Conservation (phyloP, 2,113 vertebrate genomes). For the Nothoprocta pentlandii region DNA sequence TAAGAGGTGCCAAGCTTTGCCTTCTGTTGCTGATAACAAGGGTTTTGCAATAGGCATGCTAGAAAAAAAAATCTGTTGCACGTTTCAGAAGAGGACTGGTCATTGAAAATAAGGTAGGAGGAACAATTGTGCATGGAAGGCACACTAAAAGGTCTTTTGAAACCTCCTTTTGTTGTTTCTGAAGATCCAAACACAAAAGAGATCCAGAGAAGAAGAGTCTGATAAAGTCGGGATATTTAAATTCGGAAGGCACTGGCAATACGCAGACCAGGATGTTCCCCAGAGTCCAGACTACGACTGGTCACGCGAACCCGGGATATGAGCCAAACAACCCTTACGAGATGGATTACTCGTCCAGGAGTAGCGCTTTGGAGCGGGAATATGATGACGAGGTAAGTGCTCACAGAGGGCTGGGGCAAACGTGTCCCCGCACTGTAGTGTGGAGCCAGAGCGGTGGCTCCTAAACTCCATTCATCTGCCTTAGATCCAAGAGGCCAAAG, state of each 20-base stretch:
- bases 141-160: not conserved
- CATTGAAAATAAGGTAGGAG: not conserved
- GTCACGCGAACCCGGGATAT: constrained; percentile 12
- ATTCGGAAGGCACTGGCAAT: fast-evolving
- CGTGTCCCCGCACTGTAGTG: fast-evolving
- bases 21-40: not conserved
- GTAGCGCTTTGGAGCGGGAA: not conserved
- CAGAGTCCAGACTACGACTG: constrained; percentile 37
- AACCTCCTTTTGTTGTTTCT: not conserved
- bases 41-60: not conserved
- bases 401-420: not conserved
- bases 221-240: not conserved
- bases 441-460: not conserved
- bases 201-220: constrained; percentile 25
- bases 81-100: not conserved
- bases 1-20: not conserved
- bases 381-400: constrained; percentile 48
- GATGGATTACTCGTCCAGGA: fast-evolving
- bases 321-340: constrained; percentile 30
- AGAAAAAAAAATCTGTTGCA: not conserved
- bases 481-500: not conserved
- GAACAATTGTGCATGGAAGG: not conserved
- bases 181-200: not conserved
- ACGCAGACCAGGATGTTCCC: constrained; percentile 22
- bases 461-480: not conserved